Base-by-base conservation (phyloP, 2,888 invertebrate species). In the Parnassius orleans region DNA sequence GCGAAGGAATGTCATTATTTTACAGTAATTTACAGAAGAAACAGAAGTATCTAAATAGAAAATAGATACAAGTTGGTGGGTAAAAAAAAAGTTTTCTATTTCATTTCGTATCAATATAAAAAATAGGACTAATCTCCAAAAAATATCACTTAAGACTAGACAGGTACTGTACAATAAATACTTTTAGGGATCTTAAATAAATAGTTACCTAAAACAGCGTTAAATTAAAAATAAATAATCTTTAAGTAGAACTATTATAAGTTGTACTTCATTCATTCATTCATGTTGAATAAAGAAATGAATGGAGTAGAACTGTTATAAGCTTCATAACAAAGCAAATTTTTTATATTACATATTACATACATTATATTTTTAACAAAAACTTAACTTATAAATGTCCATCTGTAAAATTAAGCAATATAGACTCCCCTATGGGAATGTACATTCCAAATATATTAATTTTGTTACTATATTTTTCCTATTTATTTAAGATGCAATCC, bases 101-200 rank as follows among this genome's bases (percentile, higher is more conserved):
- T 65, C 50, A 68, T 64, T 66, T 68, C 61, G 61, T 70, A 72
- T 63, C 74, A 74, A 72, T 76, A 79, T 74, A 74, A 74, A 75
- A 52, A 74, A 72, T 66, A 43, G 9, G 33, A 52, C 56, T 56
- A 46, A 59, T 44, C 11, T 53, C 43, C 44, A 68, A 68, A 68
- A 71, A 74, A 72, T 74, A 75, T 69, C 77, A 71, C 88, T 89
- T 90, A 90, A 72, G 86, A 88, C 90, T 90, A 90, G 86, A 87
- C 90, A 90, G 89, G 90, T 90, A 90, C 90, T 84, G 79, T 84
- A 87, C 86, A 88, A 79, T 74, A 77, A 90, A 91, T 91, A 91
- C 90, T 91, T 88, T 83, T 78, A 71, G 71, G 72, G 72, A 67
- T 68, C 71, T 69, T 70, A 69, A 68, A 70, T 70, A 73, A 75